Percentiles rank a stretch among this genome's conserved stretches.
Conservation (phyloP, 2,888 invertebrate genomes). For the Amiota communis region DNA sequence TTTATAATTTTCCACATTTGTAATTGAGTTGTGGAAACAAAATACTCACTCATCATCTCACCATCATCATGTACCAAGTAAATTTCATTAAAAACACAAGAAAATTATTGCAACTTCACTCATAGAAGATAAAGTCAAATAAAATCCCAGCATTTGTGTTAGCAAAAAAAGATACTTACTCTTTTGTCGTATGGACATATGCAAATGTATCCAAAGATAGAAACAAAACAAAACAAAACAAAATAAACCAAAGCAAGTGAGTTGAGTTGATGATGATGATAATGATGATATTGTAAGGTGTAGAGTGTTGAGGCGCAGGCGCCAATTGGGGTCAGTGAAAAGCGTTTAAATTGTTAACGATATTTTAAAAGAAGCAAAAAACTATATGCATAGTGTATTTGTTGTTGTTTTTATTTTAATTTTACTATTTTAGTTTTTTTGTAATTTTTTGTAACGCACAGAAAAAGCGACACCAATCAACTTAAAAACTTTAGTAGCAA, state of each 20-base stretch:
- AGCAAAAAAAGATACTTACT: neutral
- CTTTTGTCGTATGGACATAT: neutral
- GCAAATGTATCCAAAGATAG: neutral
- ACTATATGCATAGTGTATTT: conserved; percentile 27
- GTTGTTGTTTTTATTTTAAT: conserved; percentile 25
- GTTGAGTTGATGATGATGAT: neutral
- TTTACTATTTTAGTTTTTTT: conserved; percentile 25
- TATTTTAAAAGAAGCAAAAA: conserved; percentile 50
- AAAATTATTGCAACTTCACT: no score
- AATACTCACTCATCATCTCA: neutral
- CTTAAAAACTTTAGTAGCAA: conserved; percentile 9
- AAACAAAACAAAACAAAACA: conserved; percentile 5
- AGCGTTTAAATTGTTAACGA: conserved; percentile 67
- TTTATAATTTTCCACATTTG: neutral
- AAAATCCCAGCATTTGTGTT: no score
- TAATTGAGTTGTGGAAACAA: conserved; percentile 9
- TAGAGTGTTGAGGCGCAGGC: conserved; percentile 33
- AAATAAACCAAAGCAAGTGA: neutral
- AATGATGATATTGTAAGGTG: conserved; percentile 35
- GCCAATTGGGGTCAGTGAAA: conserved; percentile 72
- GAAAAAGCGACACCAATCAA: conserved; percentile 22
- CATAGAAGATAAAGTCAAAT: no score
- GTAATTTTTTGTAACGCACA: conserved; percentile 25
- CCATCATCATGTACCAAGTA: no score
- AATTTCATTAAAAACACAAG: no score